Percentiles rank a stretch among this genome's conserved stretches.
phyloP scores from a whole-genome alignment of 37 sponge, comb jelly and placozoan genomes.

The Diacarnus erythraeanus region DNA sequence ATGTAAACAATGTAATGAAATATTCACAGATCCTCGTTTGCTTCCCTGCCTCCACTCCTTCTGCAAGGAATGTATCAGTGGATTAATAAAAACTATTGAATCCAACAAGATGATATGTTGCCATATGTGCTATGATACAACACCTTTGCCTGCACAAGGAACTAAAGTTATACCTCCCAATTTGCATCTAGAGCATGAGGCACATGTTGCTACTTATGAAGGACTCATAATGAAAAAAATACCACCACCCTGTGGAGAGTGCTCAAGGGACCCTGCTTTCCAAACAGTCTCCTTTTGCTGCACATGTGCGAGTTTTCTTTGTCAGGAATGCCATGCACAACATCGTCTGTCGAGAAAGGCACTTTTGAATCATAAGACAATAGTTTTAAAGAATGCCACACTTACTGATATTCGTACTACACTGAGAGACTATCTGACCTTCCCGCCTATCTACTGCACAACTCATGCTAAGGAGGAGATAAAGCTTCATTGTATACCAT shows the following conservation, averaged over 20 bases:
- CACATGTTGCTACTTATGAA: conserved; percentile 1
- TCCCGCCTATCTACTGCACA: not conserved
- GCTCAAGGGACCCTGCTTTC: not conserved
- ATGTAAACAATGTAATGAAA: conserved; percentile 7
- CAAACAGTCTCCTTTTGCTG: conserved; percentile 10
- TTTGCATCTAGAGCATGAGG: not conserved
- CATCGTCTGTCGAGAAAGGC: conserved; percentile 4
- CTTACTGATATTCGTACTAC: not conserved
- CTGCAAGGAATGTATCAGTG: not conserved
- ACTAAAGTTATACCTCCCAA: conserved; percentile 9
- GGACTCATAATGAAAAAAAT: not conserved
- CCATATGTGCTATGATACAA: not conserved
- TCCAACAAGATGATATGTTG: not conserved
- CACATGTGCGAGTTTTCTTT: conserved; percentile 23
- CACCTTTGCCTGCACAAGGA: conserved; percentile 2
- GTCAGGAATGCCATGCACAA: conserved; percentile 14
- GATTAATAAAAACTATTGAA: not conserved
- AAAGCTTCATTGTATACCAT: conserved; percentile 1
- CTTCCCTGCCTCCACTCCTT: conserved; percentile 32
- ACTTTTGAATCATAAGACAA: not conserved
- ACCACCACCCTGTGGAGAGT: conserved; percentile 12
- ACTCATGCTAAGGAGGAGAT: not conserved
- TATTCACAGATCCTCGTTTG: conserved; percentile 6
- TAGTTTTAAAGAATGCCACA: not conserved
- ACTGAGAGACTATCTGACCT: not conserved